Base-by-base conservation (phyloP, 1,140 invertebrate genomes). In the Ooceraea biroi region DNA sequence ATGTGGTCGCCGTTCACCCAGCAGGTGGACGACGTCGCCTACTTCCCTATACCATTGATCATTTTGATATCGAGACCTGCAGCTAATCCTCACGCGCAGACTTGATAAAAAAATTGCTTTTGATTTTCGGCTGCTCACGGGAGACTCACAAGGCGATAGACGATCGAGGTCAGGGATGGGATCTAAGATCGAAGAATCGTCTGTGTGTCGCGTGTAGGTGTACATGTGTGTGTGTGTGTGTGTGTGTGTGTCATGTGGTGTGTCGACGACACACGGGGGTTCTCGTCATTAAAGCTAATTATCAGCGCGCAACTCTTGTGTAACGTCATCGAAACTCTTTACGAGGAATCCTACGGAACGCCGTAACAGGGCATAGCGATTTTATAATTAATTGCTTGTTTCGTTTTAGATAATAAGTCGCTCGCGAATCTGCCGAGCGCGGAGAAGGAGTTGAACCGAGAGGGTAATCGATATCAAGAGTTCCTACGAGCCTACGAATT, bases 21-120 rank as follows among this genome's bases (percentile, higher is more conserved):
- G 61, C 4, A 25, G 61, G 30, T 55, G 55, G 61, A 60, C 36
- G 11, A 52, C 44, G 5, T 48, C 50, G 1, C 19, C 44, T 58
- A 58, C 36, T 52, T 72, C 25, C 5, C 41, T 76, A 55, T 27
- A n/a, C 46, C 58, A 19, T 41, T 55, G 25, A 57, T 73, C 46
- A 19, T 83, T 83, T 83, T 83, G 72, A 83, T 77, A 83, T 83
- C 44, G 48, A 63, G 50, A 83, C 14, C 48, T 48, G 50, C 22
- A 30, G 25, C 44, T 74, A 48, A 41, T 83, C 60, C 63, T 66
- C 44, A 76, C 17, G n/a, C 36, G 41, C 12, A 65, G 69, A 76
- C n/a, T 48, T 66, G 12, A 69, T 85, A 86, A 88, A 89, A 86
- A 89, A 86, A 89, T 88, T 89, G 78, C 71, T 89, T 89, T 89